These are phyloP conservation scores for Molothrus ater DNA, from an alignment of 2,797 vertebrate genomes.

Conservation along the genomic window DNA sequence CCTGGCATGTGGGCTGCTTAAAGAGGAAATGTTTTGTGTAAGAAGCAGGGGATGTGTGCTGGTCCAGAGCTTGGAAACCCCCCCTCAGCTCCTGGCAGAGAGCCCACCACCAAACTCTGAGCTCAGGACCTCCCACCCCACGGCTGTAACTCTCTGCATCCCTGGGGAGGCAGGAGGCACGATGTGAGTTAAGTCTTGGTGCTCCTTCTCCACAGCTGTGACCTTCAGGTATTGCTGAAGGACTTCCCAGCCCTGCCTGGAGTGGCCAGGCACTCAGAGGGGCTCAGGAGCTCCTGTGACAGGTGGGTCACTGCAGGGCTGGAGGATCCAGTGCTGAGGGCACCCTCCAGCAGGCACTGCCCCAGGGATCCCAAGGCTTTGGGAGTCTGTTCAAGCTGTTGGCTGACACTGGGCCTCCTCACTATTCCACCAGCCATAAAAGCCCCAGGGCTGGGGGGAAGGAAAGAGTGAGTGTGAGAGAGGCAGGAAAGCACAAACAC, in stretches of 20 bases:
- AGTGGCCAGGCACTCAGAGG: neutral
- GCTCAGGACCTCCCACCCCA: fast-evolving
- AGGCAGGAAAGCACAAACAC: slow-evolving; percentile 18
- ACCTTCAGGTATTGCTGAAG: neutral
- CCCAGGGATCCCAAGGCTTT: neutral
- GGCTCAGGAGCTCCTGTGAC: neutral
- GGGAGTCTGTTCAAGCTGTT: neutral
- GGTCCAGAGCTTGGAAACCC: neutral
- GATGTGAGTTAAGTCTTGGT: fast-evolving
- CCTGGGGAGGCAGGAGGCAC: neutral
- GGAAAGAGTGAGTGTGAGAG: neutral
- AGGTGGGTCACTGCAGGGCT: neutral
- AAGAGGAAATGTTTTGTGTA: neutral
- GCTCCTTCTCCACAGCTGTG: neutral
- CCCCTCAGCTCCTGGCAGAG: neutral
- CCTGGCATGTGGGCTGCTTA: neutral
- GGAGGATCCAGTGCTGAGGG: neutral
- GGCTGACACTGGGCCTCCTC: neutral
- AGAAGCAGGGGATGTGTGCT: neutral
- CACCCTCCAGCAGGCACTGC: neutral
- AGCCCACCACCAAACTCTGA: neutral
- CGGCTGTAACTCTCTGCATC: neutral
- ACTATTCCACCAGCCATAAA: neutral
- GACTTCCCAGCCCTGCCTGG: neutral
- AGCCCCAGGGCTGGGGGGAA: neutral